These are phyloP conservation scores for Drosophila heteroneura DNA, from an alignment of 2,888 invertebrate species.

Conservation along the genomic window DNA sequence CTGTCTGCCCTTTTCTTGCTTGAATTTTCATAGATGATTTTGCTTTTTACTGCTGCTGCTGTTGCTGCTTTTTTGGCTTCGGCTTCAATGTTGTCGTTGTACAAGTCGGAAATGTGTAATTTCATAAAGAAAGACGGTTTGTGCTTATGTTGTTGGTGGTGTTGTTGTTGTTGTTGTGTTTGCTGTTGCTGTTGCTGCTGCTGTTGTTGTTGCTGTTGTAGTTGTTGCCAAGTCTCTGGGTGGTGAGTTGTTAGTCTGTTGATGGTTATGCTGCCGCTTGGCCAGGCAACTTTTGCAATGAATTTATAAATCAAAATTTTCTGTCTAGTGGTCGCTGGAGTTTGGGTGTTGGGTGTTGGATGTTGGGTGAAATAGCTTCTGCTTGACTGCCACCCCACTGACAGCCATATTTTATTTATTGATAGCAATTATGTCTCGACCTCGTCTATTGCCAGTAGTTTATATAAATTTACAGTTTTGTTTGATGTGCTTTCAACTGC, in stretches of 20 bases:
- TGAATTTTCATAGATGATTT: slow-evolving; percentile 45
- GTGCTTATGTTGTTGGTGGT: slow-evolving; percentile 56
- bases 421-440: slow-evolving; percentile 84
- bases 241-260: slow-evolving; percentile 59
- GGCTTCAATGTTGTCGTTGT: slow-evolving; percentile 72
- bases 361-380: slow-evolving; percentile 32
- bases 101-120: slow-evolving; percentile 81
- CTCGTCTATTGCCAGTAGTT: slow-evolving; percentile 78
- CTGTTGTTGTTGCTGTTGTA: slow-evolving; percentile 34
- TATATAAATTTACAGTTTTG: slow-evolving; percentile 74
- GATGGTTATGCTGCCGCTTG: slow-evolving; percentile 68
- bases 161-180: slow-evolving; percentile 33
- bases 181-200: background rate
- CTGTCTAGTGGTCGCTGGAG: slow-evolving; percentile 68
- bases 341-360: slow-evolving; percentile 5
- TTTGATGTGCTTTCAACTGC: slow-evolving; percentile 76
- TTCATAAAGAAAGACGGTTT: slow-evolving; percentile 78
- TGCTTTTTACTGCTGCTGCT: slow-evolving; percentile 38
- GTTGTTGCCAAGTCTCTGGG: slow-evolving; percentile 69
- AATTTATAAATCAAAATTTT: slow-evolving; percentile 81
- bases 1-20: slow-evolving; percentile 30
- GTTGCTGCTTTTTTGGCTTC: slow-evolving; percentile 55
- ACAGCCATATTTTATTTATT: slow-evolving; percentile 81
- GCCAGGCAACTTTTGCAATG: slow-evolving; percentile 78
- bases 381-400: slow-evolving; percentile 34